These are phyloP conservation scores for Struthio camelus DNA, from an alignment of 2,113 vertebrate genomes.

Conservation along the genomic window DNA sequence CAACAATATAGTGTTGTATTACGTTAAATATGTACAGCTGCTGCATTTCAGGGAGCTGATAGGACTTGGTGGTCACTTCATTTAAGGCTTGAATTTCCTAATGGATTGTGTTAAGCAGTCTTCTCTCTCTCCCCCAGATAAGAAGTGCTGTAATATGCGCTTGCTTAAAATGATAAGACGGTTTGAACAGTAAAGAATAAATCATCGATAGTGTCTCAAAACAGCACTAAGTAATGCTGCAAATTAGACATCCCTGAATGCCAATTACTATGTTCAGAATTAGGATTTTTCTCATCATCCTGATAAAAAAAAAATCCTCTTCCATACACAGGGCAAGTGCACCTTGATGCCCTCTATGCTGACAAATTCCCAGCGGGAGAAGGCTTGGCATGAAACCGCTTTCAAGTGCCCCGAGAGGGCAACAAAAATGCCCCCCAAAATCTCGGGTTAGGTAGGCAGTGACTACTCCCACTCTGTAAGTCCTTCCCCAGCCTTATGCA, in stretches of 20 bases:
- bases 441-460: not conserved
- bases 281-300: not conserved
- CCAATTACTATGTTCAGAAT: not conserved
- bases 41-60: conserved; percentile 85
- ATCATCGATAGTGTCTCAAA: conserved; percentile 19
- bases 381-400: not conserved
- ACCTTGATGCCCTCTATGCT: not conserved
- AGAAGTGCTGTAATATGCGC: conserved; percentile 66
- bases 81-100: conserved; percentile 81
- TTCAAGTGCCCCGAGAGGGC: not conserved
- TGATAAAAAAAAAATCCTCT: not conserved
- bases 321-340: not conserved
- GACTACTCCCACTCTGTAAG: not conserved
- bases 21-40: conserved; percentile 89
- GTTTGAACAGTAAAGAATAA: conserved; percentile 19
- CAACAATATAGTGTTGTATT: conserved; percentile 82
- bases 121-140: conserved; percentile 57
- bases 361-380: not conserved
- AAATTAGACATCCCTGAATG: not conserved
- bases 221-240: not conserved
- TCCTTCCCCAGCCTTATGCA: not conserved
- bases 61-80: conserved; percentile 85
- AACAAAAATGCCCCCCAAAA: not conserved
- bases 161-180: conserved; percentile 17
- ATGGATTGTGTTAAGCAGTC: conserved; percentile 73